Evolutionary conservation across 2,797 vertebrate species (phyloP).

Genomic region (Falco biarmicus): DNA sequence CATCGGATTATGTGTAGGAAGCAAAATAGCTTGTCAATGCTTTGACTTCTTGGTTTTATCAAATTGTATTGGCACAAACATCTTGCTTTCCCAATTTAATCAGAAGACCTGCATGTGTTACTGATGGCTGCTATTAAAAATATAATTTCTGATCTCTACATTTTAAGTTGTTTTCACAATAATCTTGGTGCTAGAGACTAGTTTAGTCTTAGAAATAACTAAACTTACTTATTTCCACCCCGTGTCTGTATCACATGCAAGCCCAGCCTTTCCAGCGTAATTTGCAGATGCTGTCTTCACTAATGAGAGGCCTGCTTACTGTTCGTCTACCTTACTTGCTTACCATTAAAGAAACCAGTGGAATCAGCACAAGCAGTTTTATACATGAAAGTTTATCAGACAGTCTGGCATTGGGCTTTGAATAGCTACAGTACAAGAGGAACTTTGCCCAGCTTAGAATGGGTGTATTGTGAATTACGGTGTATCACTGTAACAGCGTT

Average conservation of each 20-base stretch:
- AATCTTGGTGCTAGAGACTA: not conserved
- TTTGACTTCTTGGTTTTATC: not conserved
- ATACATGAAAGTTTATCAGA: not conserved
- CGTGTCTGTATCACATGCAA: not conserved
- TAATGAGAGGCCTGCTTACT: not conserved
- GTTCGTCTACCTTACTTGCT: not conserved
- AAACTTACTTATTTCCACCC: not conserved
- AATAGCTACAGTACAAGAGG: not conserved
- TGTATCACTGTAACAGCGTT: not conserved
- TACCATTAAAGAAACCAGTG: not conserved
- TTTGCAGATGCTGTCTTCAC: not conserved
- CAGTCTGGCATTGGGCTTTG: not conserved
- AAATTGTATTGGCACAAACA: not conserved
- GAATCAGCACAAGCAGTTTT: not conserved
- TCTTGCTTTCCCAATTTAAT: not conserved
- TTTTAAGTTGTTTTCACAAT: not conserved
- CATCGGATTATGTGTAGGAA: not conserved
- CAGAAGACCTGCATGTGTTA: not conserved
- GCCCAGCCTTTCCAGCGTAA: not conserved
- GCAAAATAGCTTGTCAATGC: not conserved
- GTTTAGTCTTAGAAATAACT: not conserved
- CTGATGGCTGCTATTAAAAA: not conserved
- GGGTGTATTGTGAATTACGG: not conserved
- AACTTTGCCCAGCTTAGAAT: not conserved
- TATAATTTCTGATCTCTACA: fast-evolving